Evolutionary conservation across 2,888 invertebrate genomes (phyloP).

Genomic region (Proisotoma minuta): DNA sequence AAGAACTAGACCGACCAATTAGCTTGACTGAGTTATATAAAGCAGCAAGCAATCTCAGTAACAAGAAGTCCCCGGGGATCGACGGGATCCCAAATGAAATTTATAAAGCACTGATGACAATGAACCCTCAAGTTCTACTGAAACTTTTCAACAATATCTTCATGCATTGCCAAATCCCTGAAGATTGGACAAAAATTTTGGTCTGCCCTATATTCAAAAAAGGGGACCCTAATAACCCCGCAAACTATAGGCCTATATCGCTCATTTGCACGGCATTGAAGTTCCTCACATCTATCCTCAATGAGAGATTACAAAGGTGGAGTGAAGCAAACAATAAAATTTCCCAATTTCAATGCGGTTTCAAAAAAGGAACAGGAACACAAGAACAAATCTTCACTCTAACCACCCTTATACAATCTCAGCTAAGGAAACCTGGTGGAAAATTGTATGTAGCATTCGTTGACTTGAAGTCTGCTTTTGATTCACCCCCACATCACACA

Average conservation of each 20-base stretch:
- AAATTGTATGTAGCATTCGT: conserved; percentile 9
- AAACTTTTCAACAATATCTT: conserved; percentile 6
- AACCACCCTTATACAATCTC: not conserved
- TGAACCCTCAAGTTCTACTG: not conserved
- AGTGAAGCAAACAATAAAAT: conserved; percentile 13
- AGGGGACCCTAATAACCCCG: conserved; percentile 5
- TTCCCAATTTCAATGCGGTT: conserved; percentile 13
- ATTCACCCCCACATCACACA: not conserved
- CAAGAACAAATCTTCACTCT: conserved; percentile 10
- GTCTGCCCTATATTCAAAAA: conserved; percentile 28
- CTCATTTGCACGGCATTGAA: conserved; percentile 24
- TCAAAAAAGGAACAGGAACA: conserved; percentile 3
- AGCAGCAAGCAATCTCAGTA: conserved; percentile 10
- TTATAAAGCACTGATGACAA: conserved; percentile 1
- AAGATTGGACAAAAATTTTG: conserved; percentile 13
- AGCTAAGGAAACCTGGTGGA: conserved; percentile 1
- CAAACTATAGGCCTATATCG: conserved; percentile 25
- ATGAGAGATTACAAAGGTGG: conserved; percentile 3
- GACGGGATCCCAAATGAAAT: conserved; percentile 25
- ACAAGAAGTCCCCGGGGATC: conserved; percentile 15
- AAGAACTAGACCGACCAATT: not conserved
- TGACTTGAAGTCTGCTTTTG: conserved; percentile 10
- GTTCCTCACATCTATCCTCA: conserved; percentile 21
- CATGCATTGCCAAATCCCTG: not conserved
- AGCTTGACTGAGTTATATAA: conserved; percentile 9